Conservation (phyloP, 2,888 invertebrate species). For the Lottia scabra region DNA sequence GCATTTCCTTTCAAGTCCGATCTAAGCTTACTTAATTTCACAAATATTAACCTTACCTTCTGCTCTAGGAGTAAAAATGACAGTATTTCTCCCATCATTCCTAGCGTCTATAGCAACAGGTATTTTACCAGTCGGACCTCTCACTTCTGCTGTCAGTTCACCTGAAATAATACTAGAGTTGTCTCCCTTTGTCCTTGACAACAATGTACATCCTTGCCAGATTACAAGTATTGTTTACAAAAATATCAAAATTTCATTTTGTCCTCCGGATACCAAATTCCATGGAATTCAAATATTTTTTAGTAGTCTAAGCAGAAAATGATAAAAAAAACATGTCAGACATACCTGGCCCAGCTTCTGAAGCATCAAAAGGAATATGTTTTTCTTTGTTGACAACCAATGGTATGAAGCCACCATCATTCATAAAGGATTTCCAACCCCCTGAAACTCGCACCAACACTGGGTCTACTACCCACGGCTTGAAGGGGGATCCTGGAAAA, state of each 20-base stretch:
- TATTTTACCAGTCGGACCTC: slow-evolving; percentile 69
- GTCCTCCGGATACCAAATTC: too few relatives aligned
- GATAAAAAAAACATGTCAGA: neutral
- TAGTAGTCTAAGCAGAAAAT: too few relatives aligned
- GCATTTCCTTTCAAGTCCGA: too few relatives aligned
- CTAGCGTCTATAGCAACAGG: slow-evolving; percentile 73
- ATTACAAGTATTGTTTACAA: too few relatives aligned
- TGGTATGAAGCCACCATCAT: slow-evolving; percentile 73
- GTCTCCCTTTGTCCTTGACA: too few relatives aligned
- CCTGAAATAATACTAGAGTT: slow-evolving; percentile 71
- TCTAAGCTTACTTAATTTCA: too few relatives aligned
- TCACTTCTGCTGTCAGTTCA: slow-evolving; percentile 74
- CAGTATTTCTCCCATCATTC: slow-evolving; percentile 70
- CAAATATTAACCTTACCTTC: too few relatives aligned
- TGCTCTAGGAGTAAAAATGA: slow-evolving; percentile 74
- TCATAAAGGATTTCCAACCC: slow-evolving; percentile 85
- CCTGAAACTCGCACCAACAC: slow-evolving; percentile 81
- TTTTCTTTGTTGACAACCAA: slow-evolving; percentile 70
- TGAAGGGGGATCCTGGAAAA: slow-evolving; percentile 83
- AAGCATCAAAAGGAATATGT: slow-evolving; percentile 83
- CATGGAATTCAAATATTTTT: too few relatives aligned
- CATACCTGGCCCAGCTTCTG: slow-evolving; percentile 83
- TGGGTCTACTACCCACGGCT: slow-evolving; percentile 81
- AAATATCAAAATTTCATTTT: too few relatives aligned
- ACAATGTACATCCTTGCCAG: too few relatives aligned